Evolutionary conservation across 2,797 vertebrate genomes (phyloP).

Genomic region (Trichosurus vulpecula): DNA sequence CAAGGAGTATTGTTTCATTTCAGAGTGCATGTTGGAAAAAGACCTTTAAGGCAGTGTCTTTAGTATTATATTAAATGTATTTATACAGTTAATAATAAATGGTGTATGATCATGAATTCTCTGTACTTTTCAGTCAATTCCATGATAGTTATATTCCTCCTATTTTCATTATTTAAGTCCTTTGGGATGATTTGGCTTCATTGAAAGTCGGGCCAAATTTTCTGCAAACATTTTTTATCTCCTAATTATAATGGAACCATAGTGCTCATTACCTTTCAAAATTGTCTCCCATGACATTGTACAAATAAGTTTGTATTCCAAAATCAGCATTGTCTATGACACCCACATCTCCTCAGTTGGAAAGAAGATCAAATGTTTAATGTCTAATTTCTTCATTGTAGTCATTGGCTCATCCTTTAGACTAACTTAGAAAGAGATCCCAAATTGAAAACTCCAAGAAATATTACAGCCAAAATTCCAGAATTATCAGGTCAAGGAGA

Average conservation of each 20-base stretch:
- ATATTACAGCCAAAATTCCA: too few relatives aligned
- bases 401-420: background rate
- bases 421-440: too few relatives aligned
- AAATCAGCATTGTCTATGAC: background rate
- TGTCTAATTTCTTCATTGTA: background rate
- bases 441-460: too few relatives aligned
- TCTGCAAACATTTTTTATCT: background rate
- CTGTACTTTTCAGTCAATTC: too few relatives aligned
- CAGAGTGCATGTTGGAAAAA: too few relatives aligned
- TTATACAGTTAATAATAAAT: too few relatives aligned
- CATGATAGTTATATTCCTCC: background rate
- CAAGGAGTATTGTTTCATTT: too few relatives aligned
- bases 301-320: background rate
- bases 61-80: too few relatives aligned
- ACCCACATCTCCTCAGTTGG: background rate
- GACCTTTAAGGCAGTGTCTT: too few relatives aligned
- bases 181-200: background rate
- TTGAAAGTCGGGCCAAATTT: background rate
- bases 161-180: background rate
- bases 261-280: background rate
- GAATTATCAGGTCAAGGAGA: too few relatives aligned
- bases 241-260: background rate
- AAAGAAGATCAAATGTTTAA: background rate
- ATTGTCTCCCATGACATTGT: background rate
- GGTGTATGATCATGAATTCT: too few relatives aligned